Percentiles rank a stretch among this genome's conserved stretches.
Evolutionary conservation across 2,113 vertebrate species (phyloP).

Genomic region (Asarcornis scutulata): DNA sequence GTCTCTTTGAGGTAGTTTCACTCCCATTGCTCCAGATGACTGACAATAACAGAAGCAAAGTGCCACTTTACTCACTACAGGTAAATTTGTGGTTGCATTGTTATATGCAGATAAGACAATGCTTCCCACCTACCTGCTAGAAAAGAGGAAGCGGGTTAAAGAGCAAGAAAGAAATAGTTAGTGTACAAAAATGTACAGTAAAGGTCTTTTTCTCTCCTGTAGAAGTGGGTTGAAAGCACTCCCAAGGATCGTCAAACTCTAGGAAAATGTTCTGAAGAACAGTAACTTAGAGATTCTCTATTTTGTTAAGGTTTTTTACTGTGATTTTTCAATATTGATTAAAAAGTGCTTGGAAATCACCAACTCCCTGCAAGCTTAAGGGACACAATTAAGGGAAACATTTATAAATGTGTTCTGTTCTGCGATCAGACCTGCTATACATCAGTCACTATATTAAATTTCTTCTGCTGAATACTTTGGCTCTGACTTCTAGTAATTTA

Average conservation of each 20-base stretch:
- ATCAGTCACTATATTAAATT: background rate
- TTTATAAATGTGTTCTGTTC: background rate
- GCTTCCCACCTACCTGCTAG: background rate
- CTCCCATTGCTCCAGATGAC: background rate
- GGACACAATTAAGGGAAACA: background rate
- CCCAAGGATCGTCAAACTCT: background rate
- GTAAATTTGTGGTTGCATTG: slow-evolving; percentile 10
- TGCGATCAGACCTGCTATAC: background rate
- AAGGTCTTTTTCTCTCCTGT: background rate
- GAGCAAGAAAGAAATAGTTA: background rate
- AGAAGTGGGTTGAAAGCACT: background rate
- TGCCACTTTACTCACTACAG: background rate
- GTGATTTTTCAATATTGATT: background rate
- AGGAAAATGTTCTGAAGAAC: background rate
- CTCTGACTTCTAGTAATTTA: background rate
- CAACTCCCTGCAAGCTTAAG: background rate
- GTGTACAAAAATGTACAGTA: background rate
- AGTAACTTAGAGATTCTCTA: background rate
- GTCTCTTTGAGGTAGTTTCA: background rate
- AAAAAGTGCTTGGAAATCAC: background rate
- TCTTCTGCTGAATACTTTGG: background rate
- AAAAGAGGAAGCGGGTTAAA: background rate
- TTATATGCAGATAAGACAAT: background rate
- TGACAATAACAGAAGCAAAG: background rate
- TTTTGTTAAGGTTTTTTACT: background rate